These are phyloP conservation scores for Epinephelus fuscoguttatus DNA, from an alignment of 2,113 vertebrate genomes.

Conservation along the genomic window DNA sequence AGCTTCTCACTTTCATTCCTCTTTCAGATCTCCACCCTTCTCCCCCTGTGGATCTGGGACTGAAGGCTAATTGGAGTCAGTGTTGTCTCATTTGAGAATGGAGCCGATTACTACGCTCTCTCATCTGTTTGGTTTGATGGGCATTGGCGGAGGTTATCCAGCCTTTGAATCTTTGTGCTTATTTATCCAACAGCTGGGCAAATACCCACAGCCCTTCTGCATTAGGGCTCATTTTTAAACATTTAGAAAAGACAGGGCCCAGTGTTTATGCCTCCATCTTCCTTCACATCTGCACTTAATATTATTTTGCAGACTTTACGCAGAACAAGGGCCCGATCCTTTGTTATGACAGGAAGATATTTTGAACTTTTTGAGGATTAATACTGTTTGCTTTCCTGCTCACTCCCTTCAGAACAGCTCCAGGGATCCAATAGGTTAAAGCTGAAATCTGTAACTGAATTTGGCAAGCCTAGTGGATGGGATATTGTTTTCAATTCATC, in stretches of 20 bases:
- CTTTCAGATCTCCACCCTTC: conserved; percentile 19
- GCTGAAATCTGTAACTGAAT: conserved; percentile 70
- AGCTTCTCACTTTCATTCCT: neutral
- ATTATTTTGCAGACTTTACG: conserved; percentile 78
- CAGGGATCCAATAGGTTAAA: conserved; percentile 70
- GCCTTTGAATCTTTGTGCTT: conserved; percentile 80
- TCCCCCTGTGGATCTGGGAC: conserved; percentile 39
- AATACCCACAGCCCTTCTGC: conserved; percentile 83
- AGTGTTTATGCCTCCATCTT: conserved; percentile 83
- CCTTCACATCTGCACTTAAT: conserved; percentile 85
- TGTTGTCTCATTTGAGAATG: conserved; percentile 58
- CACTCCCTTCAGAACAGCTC: conserved; percentile 78
- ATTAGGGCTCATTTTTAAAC: conserved; percentile 84
- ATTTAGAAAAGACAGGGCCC: conserved; percentile 81
- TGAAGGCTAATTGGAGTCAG: conserved; percentile 71
- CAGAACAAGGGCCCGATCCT: conserved; percentile 78
- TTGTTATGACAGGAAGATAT: conserved; percentile 85
- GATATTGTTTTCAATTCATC: conserved; percentile 80
- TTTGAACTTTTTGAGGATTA: conserved; percentile 84
- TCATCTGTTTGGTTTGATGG: conserved; percentile 81
- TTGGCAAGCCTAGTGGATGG: conserved; percentile 58
- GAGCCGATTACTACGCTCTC: conserved; percentile 63
- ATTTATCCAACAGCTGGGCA: conserved; percentile 86
- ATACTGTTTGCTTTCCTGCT: conserved; percentile 85
- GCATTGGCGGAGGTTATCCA: conserved; percentile 77